Conservation (phyloP, 2,797 vertebrate species). For the Cynopterus sphinx region DNA sequence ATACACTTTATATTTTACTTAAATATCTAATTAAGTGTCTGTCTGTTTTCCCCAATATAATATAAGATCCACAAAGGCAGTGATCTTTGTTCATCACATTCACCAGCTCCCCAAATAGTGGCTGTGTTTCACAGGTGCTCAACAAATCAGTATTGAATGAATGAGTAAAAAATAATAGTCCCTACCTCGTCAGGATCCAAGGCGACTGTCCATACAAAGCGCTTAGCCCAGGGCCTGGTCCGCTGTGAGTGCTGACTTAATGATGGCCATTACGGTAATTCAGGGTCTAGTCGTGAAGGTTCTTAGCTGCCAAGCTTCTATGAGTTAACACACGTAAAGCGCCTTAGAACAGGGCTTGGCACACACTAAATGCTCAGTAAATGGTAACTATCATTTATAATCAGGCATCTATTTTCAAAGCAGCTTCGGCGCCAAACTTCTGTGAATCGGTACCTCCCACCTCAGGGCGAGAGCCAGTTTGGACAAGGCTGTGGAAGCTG, state of each 20-base stretch:
- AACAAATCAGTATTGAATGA: not conserved
- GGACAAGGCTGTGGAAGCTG: not conserved
- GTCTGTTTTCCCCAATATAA: not conserved
- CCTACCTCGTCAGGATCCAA: not conserved
- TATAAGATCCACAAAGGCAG: not conserved
- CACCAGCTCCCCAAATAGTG: not conserved
- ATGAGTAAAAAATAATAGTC: not conserved
- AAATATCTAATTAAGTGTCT: not conserved
- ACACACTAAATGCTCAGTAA: not conserved
- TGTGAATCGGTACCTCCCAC: not conserved
- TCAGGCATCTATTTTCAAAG: constrained; percentile 61
- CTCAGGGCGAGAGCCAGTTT: not conserved
- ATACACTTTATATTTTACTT: not conserved
- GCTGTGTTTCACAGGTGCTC: not conserved
- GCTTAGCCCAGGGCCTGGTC: not conserved
- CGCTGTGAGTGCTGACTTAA: not conserved
- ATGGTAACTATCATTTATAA: constrained; percentile 36
- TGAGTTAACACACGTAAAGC: not conserved
- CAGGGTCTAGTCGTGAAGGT: constrained; percentile 39
- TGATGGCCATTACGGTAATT: not conserved
- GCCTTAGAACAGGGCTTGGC: constrained; percentile 36
- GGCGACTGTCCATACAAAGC: not conserved
- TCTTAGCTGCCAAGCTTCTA: constrained; percentile 45
- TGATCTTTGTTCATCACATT: not conserved
- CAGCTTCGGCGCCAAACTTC: not conserved